These are phyloP conservation scores for Reticulitermes speratus DNA, from an alignment of 1,140 invertebrate genomes.

Conservation along the genomic window DNA sequence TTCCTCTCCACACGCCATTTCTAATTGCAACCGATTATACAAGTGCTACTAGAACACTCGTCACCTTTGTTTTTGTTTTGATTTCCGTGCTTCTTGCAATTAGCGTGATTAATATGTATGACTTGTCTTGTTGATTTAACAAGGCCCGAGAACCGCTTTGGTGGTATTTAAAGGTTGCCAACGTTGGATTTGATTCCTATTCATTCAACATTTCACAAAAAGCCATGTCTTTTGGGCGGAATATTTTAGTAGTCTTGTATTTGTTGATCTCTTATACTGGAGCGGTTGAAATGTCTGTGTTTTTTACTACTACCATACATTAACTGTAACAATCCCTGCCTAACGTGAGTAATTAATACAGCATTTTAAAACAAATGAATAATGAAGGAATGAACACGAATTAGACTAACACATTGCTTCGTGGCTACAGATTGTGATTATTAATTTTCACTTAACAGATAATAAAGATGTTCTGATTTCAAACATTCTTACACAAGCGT, in stretches of 20 bases:
- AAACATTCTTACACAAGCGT: too few species aligned
- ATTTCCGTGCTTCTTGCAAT: background rate
- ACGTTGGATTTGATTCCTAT: background rate
- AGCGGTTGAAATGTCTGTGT: too few species aligned
- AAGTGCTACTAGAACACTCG: background rate
- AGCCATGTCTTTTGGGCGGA: background rate
- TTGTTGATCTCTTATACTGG: background rate
- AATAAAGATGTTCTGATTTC: too few species aligned
- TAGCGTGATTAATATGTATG: conserved; percentile 6
- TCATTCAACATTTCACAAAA: background rate
- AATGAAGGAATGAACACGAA: too few species aligned
- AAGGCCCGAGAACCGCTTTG: background rate
- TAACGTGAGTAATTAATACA: too few species aligned
- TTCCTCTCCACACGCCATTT: background rate
- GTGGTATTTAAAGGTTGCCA: background rate
- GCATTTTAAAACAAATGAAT: too few species aligned
- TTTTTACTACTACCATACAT: too few species aligned
- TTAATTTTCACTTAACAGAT: too few species aligned
- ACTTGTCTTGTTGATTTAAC: conserved; percentile 1
- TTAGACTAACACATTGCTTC: too few species aligned
- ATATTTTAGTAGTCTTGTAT: background rate
- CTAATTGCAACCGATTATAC: background rate
- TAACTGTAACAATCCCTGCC: too few species aligned
- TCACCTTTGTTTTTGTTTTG: background rate
- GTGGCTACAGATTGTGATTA: too few species aligned